Evolutionary conservation across 2,888 invertebrate species (phyloP), one percentile per base, ranked within the genome.

Genomic region (Poecilobothrus nobilitatus): DNA sequence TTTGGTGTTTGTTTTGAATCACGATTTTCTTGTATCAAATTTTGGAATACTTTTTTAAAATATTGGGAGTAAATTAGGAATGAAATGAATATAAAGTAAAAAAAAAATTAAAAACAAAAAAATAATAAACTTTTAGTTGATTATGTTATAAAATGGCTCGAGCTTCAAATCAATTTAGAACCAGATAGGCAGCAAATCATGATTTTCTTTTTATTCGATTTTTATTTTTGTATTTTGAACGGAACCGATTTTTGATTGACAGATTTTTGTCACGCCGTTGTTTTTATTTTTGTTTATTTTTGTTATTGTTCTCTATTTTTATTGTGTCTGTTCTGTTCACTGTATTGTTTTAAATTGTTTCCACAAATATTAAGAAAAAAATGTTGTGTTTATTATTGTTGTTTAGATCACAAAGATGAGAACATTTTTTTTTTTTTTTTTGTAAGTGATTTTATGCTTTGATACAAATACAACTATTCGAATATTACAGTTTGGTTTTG

Each of bases 161-260:
- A 53, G 53, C 53, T 53, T 53, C 9, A 53, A 18, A 18, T 53
- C 15, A 53, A 18, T 53, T 53, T 18, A 6, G 6, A 18, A n/a
- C 3, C 6, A 53, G 18, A 53, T 12, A 37, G n/a, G 53, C 53
- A 18, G 53, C 12, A 37, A 37, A 37, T 41, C 41, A 41, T 41
- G 18, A 53, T 53, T 53, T 53, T 53, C 53, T 53, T n/a, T 18
- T 37, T 37, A 37, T 37, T 37, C 7, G 12, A 5, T 37, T 37
- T 10, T 37, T 37, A 2, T 37, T 10, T 37, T 10, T 37, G 9
- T 37, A 37, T 37, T 53, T 53, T 53, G 18, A 18, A 53, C 18
- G 53, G 53, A 53, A 53, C 53, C 53, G 18, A 53, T 53, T 53
- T 41, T 53, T 53, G 53, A 53, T 53, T 53, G 53, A 53, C 53